A percentile compares a stretch with the other conserved stretches of the same genome.
These are phyloP conservation scores for Ectemnius continuus DNA, from an alignment of 2,888 invertebrate species.

Conservation along the genomic window DNA sequence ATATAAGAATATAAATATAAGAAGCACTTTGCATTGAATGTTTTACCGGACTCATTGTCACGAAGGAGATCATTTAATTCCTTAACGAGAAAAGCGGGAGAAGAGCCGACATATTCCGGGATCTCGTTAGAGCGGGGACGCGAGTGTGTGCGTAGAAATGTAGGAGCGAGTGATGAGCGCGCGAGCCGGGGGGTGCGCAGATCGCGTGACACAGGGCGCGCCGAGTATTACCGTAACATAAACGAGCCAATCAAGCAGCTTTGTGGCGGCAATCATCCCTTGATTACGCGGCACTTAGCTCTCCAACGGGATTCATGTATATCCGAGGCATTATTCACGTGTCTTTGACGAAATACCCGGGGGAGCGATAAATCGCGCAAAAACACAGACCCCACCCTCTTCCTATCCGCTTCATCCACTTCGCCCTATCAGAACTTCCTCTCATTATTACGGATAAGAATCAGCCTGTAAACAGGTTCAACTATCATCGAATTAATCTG, in stretches of 20 bases:
- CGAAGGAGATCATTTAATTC: constrained; percentile 33
- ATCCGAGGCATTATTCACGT: constrained; percentile 21
- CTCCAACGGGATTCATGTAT: constrained; percentile 53
- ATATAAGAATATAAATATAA: too few species aligned
- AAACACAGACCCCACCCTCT: constrained; percentile 12
- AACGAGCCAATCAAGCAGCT: constrained; percentile 75
- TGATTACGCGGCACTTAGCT: constrained; percentile 71
- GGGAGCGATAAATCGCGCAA: constrained; percentile 29
- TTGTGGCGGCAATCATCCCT: constrained; percentile 71
- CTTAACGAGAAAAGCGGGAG: constrained; percentile 19
- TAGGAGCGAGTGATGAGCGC: background rate
- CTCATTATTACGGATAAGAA: too few species aligned
- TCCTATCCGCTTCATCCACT: background rate
- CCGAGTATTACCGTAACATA: constrained; percentile 62
- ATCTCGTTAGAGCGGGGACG: constrained; percentile 45
- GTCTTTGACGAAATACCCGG: constrained; percentile 35
- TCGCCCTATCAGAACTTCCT: too few species aligned
- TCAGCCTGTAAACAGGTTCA: too few species aligned
- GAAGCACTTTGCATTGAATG: too few species aligned
- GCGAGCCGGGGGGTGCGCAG: too few species aligned
- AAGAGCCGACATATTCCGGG: constrained; percentile 17
- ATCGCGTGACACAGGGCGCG: too few species aligned
- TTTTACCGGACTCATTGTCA: too few species aligned
- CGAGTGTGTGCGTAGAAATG: too few species aligned
- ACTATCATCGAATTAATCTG: too few species aligned